Base-by-base conservation (phyloP, 1,140 invertebrate species). In the Zaprionus inermis region DNA sequence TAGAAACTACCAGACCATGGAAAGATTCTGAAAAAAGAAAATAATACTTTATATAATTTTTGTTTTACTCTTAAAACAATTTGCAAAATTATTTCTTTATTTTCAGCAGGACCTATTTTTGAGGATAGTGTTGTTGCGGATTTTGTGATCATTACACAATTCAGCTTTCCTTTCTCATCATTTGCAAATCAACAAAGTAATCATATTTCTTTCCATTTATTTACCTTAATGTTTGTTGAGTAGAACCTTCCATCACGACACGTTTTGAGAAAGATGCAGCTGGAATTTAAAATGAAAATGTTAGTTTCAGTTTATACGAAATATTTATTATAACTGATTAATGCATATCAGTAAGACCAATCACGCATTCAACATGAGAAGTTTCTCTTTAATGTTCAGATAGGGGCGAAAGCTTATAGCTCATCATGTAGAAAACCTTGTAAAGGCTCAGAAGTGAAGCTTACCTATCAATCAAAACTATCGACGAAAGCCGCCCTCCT, bases 41-140 rank as follows among this genome's bases (percentile, higher is more conserved):
- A 46, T 20, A 46, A 3, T 20, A 11, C 18, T 11, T 7, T 12
- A 20, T 46, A 46, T 3, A 38, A 41, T 1, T 11, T 46, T 20
- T 4, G 1, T 46, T 46, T 4, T 18, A 46, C 2, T 20, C 5
- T 46, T 46, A 3, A 3, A 18, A 20, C 0, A 12, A 12, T 38
- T 38, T 38, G 3, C n/a, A 46, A 7, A 14, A 14, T 12, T 3
- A 2, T 20, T 46, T 41, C 2, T 41, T 20, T 46, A 10, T 46
- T 7, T 34, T 91, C 90, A 91, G 90, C 49, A 91, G 90, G 90
- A 88, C 90, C 84, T 91, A 91, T 85, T 91, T 79, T 72, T 52
- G 68, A 84, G 82, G 83, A 89, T 81, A 65, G 72, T 69, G 69
- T 84, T 91, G 79, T 91, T 91, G 89, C 89, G 90, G 84, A 73